phyloP scores from a whole-genome alignment of 2,113 vertebrate species.

The Paramisgurnus dabryanus region DNA sequence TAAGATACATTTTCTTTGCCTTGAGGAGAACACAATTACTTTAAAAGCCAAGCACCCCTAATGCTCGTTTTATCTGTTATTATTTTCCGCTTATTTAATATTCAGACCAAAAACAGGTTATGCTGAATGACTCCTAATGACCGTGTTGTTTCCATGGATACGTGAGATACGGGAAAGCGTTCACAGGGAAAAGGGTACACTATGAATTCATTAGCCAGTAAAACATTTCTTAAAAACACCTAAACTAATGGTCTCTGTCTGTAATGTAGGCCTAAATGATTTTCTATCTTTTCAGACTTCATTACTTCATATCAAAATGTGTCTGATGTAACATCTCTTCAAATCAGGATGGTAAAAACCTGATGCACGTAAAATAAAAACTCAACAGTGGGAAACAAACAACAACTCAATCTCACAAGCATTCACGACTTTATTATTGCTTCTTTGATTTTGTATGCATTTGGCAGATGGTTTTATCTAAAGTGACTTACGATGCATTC shows the following conservation, averaged over 20 bases:
- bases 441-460: too few relatives aligned
- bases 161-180: conserved; percentile 45
- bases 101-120: conserved; percentile 48
- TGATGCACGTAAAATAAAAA: too few relatives aligned
- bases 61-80: conserved; percentile 47
- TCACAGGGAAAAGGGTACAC: conserved; percentile 27
- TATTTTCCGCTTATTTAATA: conserved; percentile 45
- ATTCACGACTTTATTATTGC: too few relatives aligned
- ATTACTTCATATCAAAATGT: background rate
- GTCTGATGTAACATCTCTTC: too few relatives aligned
- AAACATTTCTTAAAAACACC: conserved; percentile 29
- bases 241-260: background rate
- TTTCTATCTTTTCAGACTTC: background rate
- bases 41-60: conserved; percentile 45
- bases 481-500: too few relatives aligned
- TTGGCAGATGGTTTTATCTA: too few relatives aligned
- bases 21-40: conserved; percentile 49
- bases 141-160: conserved; percentile 61
- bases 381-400: too few relatives aligned
- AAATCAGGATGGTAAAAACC: too few relatives aligned
- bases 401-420: too few relatives aligned
- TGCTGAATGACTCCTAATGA: conserved; percentile 50
- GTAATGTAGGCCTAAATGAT: background rate
- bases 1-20: conserved; percentile 37
- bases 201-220: conserved; percentile 45